phyloP scores from a whole-genome alignment of 2,888 invertebrate genomes.

The Polylopha cassiicola region DNA sequence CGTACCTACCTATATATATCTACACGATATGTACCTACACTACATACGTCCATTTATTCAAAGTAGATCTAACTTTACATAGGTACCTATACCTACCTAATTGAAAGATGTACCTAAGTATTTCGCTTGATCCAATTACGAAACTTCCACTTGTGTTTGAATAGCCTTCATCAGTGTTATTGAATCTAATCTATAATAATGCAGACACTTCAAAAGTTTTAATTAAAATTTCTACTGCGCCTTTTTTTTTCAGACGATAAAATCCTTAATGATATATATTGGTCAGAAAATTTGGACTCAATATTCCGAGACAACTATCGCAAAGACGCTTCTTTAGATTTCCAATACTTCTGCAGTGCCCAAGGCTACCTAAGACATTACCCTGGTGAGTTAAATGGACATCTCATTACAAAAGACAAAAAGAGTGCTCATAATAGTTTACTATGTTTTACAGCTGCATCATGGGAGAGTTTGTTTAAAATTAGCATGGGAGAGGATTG shows the following conservation, averaged over 20 bases:
- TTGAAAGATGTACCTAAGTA: too few relatives aligned
- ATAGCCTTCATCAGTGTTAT: too few relatives aligned
- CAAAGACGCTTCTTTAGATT: conserved; percentile 58
- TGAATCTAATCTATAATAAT: too few relatives aligned
- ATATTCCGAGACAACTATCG: conserved; percentile 63
- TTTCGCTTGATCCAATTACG: too few relatives aligned
- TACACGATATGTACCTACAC: too few relatives aligned
- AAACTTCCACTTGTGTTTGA: too few relatives aligned
- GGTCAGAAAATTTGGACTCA: conserved; percentile 56
- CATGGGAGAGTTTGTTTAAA: conserved; percentile 61
- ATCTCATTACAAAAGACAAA: not conserved
- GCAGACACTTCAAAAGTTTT: too few relatives aligned
- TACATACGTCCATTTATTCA: too few relatives aligned
- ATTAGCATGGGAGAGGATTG: conserved; percentile 27
- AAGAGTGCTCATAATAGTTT: not conserved
- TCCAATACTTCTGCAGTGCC: conserved; percentile 67
- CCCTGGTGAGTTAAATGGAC: conserved; percentile 44
- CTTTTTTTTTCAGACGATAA: conserved; percentile 10
- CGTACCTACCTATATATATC: too few relatives aligned
- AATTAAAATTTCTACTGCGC: too few relatives aligned
- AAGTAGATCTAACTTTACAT: too few relatives aligned
- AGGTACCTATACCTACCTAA: too few relatives aligned
- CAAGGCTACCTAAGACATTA: conserved; percentile 66
- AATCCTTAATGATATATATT: conserved; percentile 36
- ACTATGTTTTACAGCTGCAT: conserved; percentile 42